Base-by-base conservation (phyloP, 2,888 invertebrate genomes). In the Flexamia atlantica region DNA sequence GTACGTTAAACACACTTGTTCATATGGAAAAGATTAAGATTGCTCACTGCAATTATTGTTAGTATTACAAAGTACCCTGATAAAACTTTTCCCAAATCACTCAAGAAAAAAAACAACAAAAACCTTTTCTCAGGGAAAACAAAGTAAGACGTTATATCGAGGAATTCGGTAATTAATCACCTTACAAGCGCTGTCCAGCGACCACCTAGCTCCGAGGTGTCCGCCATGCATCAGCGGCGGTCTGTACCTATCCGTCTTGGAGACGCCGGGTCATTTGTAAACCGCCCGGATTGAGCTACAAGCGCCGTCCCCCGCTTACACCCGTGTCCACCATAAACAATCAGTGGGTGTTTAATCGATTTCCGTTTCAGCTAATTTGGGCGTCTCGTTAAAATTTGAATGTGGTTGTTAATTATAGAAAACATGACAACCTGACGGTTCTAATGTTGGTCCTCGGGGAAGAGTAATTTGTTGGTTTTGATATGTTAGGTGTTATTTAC, bases 301-400 rank as follows among this genome's bases (percentile, higher is more conserved):
- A 64, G 53, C 7, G 4, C 53, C 57, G 57, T 57, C 57, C 57
- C 30, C 64, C 64, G 23, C 57, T 50, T n/a, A 28, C 64, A 17
- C 4, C 1, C 25, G 28, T 28, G 64, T 64, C 53, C 3, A 23
- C 28, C 30, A 64, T 64, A 64, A 64, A 64, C 30, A 64, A 64
- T 12, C 64, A 28, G 28, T 23, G 14, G 17, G 28, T 64, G 64
- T 30, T 64, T 64, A 64, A 64, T 64, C 64, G 64, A 64, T 64
- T 64, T 64, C 64, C 64, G 14, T 64, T 57, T 30, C 64, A 30
- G 20, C 64, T 64, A 64, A 64, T 64, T 64, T 64, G 64, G 64
- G 17, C 14, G 28, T 1, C 53, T 53, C 64, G 64, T 64, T 28
- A 64, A 30, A 64, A 64, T 64, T 28, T 64, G 28, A 64, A 64